Percentiles rank a stretch among this genome's conserved stretches.
These are phyloP conservation scores for Lagocephalus sceleratus DNA, from an alignment of 2,797 vertebrate genomes.

Conservation along the genomic window DNA sequence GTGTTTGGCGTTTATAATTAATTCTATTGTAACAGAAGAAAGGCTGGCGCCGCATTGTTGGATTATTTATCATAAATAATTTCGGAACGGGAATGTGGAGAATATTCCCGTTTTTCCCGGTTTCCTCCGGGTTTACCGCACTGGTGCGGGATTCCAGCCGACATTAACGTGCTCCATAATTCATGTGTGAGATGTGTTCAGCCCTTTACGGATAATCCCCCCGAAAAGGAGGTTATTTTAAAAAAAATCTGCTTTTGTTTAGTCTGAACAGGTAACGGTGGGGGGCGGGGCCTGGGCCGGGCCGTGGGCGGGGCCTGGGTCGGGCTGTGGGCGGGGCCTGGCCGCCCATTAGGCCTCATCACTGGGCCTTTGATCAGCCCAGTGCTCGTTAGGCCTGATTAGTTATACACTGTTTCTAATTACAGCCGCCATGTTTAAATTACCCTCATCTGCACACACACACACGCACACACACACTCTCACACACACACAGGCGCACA, in stretches of 20 bases:
- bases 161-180: conserved; percentile 68
- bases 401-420: conserved; percentile 76
- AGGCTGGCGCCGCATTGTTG: too few relatives aligned
- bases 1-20: too few relatives aligned
- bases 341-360: conserved; percentile 59
- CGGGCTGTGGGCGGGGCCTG: conserved; percentile 8
- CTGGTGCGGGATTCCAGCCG: conserved; percentile 41
- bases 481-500: conserved; percentile 1
- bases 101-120: background rate
- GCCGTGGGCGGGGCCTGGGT: background rate
- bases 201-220: conserved; percentile 8
- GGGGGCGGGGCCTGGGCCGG: background rate
- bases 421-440: conserved; percentile 74
- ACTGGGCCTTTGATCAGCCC: conserved; percentile 65
- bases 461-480: background rate
- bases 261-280: background rate
- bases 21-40: too few relatives aligned
- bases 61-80: background rate
- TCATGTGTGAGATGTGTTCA: conserved; percentile 47
- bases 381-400: conserved; percentile 72
- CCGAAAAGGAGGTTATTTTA: background rate
- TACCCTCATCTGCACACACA: conserved; percentile 57
- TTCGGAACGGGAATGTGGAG: too few relatives aligned
- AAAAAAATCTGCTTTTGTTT: background rate
- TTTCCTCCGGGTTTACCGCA: conserved; percentile 31